Base-by-base conservation (phyloP, 2,797 vertebrate species). In the Coreius guichenoti region DNA sequence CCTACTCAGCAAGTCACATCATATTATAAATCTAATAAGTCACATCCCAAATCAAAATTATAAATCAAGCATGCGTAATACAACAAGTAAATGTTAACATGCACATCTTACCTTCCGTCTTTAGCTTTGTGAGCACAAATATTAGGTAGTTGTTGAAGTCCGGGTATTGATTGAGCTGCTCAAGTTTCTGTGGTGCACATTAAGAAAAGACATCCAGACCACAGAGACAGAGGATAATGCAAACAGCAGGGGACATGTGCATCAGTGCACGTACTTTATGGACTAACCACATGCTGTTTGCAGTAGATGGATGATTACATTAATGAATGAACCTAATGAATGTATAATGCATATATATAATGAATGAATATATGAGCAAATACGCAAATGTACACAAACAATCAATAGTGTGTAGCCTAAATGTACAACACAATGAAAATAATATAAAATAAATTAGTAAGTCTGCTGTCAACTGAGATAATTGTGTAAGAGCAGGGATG, bases 141-240 rank as follows among this genome's bases (percentile, higher is more conserved):
- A 99, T 99, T 93, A 99, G 91, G 90, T 99, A 99, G 95, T 98
- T 99, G 95, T 99, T 99, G 90, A 99, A 99, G 95, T 99, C 98
- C 84, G 98, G 97, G 91, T 96, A 99, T 90, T 99, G 98, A 95
- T 99, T 99, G 84, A 99, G 95, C 94, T 99, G 98, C 93, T 99
- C 98, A 80, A 99, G 96, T 98, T 99, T 98, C 98, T 97, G 92
- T 94, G 95, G 87, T 83, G 80, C 92, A 90, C 87, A 94, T 96
- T 96, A 95, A 98, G 97, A 96, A 96, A 88, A 63, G 16, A 11
- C 65, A 13, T 39, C 45, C 45, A 80, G 56, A 63, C 63, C 45
- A 67, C 14, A 72, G 47, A 29, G 47, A 82, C 72, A 80, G 16
- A 47, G 19, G 7, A 43, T 56, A 49, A 4, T 17, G 69, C 16